A percentile compares a stretch with the other conserved stretches of the same genome.
Evolutionary conservation across 2,888 invertebrate species (phyloP).

Genomic region (Philaethria dido): DNA sequence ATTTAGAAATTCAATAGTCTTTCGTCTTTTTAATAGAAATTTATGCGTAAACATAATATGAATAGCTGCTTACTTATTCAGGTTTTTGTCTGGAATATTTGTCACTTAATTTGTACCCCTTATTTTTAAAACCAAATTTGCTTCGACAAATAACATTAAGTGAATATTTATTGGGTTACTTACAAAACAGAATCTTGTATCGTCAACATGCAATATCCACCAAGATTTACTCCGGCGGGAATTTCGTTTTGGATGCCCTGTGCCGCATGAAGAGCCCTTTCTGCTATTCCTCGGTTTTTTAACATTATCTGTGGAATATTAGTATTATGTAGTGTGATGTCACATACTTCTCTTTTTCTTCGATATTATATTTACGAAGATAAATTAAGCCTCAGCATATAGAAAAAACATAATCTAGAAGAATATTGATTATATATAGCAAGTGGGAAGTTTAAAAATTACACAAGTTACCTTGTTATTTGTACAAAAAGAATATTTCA

Average conservation of each 20-base stretch:
- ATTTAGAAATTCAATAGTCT: too few relatives aligned
- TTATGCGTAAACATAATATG: background rate
- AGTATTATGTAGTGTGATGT: background rate
- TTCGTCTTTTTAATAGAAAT: too few relatives aligned
- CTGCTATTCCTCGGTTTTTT: conserved; percentile 52
- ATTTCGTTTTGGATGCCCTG: conserved; percentile 49
- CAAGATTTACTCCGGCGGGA: conserved; percentile 71
- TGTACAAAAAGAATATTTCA: background rate
- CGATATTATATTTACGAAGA: too few relatives aligned
- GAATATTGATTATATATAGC: too few relatives aligned
- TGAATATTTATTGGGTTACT: conserved; percentile 43
- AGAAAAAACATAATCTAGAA: too few relatives aligned
- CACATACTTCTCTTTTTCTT: too few relatives aligned
- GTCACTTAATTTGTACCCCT: background rate
- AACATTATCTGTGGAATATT: conserved; percentile 52
- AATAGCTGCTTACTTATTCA: background rate
- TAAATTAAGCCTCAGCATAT: too few relatives aligned
- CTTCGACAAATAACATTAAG: background rate
- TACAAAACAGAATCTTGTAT: conserved; percentile 61
- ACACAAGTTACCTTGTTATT: too few relatives aligned
- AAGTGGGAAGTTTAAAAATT: too few relatives aligned
- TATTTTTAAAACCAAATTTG: background rate
- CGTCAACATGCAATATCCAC: conserved; percentile 63
- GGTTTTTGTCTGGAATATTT: background rate
- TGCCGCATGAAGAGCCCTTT: conserved; percentile 50